Percentiles rank a stretch among this genome's conserved stretches.
Conservation (phyloP, 2,797 vertebrate species). For the Pseudocheirus occidentalis region DNA sequence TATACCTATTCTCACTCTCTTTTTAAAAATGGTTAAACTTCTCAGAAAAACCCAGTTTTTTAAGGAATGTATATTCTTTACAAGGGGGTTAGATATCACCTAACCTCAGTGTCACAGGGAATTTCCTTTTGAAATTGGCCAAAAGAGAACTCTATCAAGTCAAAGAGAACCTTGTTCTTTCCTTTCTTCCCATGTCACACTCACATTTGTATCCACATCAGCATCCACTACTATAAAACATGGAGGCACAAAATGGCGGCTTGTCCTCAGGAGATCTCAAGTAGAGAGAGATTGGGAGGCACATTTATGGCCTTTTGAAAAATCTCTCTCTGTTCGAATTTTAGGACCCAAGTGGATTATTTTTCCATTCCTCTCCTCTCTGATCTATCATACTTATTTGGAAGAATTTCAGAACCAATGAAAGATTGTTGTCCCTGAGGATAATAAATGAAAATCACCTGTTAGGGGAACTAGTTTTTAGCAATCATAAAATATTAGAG, state of each 20-base stretch:
- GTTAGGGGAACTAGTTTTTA: not conserved
- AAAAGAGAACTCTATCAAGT: not conserved
- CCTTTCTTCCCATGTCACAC: not conserved
- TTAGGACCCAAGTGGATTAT: not conserved
- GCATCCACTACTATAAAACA: slow-evolving; percentile 14
- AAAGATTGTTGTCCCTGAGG: not conserved
- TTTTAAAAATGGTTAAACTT: not conserved
- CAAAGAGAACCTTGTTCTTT: not conserved
- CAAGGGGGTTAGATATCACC: slow-evolving; percentile 32
- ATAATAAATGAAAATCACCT: not conserved
- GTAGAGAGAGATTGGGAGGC: not conserved
- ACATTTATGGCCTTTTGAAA: not conserved
- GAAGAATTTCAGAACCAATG: slow-evolving; percentile 16
- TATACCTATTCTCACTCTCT: not conserved
- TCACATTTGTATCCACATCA: slow-evolving; percentile 19
- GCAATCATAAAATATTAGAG: not conserved
- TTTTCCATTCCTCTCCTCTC: not conserved
- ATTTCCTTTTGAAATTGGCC: slow-evolving; percentile 36
- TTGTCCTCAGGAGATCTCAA: not conserved
- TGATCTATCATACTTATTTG: slow-evolving; percentile 13
- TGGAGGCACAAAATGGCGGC: not conserved
- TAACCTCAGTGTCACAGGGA: slow-evolving; percentile 1
- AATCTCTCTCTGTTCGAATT: not conserved
- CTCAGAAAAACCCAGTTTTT: not conserved
- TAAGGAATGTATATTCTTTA: not conserved